Evolutionary conservation across 2,888 invertebrate genomes (phyloP).

Genomic region (Nephrocerus scutellatus): DNA sequence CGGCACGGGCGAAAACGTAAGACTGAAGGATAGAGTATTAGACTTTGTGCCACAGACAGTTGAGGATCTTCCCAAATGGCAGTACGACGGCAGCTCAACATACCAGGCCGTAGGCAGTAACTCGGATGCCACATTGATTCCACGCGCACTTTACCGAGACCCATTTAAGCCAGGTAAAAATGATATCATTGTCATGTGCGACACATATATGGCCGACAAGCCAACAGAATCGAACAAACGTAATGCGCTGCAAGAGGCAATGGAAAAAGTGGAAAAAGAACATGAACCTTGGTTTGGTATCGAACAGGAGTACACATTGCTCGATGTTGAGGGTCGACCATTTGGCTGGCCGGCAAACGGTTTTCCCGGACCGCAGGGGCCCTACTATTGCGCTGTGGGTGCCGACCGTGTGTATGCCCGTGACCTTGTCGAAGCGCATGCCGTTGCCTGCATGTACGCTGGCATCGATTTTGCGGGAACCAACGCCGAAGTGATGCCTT

Average conservation of each 20-base stretch:
- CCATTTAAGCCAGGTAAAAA: conserved; percentile 66
- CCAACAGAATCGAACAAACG: conserved; percentile 50
- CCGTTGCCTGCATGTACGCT: conserved; percentile 62
- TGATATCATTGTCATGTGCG: conserved; percentile 69
- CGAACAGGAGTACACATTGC: conserved; percentile 58
- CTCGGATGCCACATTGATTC: conserved; percentile 68
- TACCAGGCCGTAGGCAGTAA: conserved; percentile 58
- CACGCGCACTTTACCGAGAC: conserved; percentile 71
- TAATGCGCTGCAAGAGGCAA: conserved; percentile 48
- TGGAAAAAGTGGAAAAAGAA: conserved; percentile 53
- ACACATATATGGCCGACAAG: conserved; percentile 60
- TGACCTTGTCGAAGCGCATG: conserved; percentile 75
- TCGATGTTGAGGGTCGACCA: conserved; percentile 56
- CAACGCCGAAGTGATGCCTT: conserved; percentile 78
- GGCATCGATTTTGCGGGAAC: conserved; percentile 71
- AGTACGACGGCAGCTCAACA: conserved; percentile 68
- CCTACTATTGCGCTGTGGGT: conserved; percentile 81
- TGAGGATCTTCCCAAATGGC: conserved; percentile 66
- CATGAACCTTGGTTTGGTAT: conserved; percentile 68
- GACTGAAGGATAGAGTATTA: conserved; percentile 64
- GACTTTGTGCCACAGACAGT: conserved; percentile 57
- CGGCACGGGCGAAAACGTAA: conserved; percentile 61
- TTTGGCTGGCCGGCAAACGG: conserved; percentile 68
- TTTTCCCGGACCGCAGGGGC: conserved; percentile 64
- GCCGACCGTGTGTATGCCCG: conserved; percentile 69